Base-by-base conservation (phyloP, 2,888 invertebrate genomes). In the Meteorus cinctellus region DNA sequence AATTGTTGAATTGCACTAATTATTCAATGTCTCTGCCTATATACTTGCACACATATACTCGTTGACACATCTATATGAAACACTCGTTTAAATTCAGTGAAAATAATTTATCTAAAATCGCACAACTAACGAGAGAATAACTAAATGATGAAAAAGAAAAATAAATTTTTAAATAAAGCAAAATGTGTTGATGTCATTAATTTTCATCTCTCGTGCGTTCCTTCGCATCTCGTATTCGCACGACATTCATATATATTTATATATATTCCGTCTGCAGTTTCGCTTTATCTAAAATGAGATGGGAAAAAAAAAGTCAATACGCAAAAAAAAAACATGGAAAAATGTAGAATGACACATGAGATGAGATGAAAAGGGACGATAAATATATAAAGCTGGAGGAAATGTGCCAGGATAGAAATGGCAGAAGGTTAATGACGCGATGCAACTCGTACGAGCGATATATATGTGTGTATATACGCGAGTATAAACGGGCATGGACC, bases 1-100 rank as follows among this genome's bases (percentile, higher is more conserved):
- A 79, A 78, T 75, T 73, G 75, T 73, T 78, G 74, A 79, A 81
- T 78, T 62, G 78, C 51, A 51, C 74, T 76, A 76, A 81, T 81
- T 77, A 79, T 81, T 77, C 77, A 68, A 68, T 59, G 75, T 19
- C 65, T 41, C 51, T 31, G 10, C 45, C 72, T 29, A 19, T 69
- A 41, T 12, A 41, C 31, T 31, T 72, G 76, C 65, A 48, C 34
- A 72, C 29, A 60, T 55, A 41, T 34, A 3, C 55, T 12, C 19
- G 14, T 19, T 10, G 12, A 41, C 14, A 24, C n/a, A 55, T 10
- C 8, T 24, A 55, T 24, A 55, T 5, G 19, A 55, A 8, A 16
- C 48, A 48, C n/a, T 55, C 55, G 24, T 55, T 55, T 24, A 55
- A n/a, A 16, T n/a, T 48, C 48, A 8, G 24, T 55, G 8, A 24